These are phyloP conservation scores for Barnardius zonarius DNA, from an alignment of 2,113 vertebrate species.

Conservation along the genomic window DNA sequence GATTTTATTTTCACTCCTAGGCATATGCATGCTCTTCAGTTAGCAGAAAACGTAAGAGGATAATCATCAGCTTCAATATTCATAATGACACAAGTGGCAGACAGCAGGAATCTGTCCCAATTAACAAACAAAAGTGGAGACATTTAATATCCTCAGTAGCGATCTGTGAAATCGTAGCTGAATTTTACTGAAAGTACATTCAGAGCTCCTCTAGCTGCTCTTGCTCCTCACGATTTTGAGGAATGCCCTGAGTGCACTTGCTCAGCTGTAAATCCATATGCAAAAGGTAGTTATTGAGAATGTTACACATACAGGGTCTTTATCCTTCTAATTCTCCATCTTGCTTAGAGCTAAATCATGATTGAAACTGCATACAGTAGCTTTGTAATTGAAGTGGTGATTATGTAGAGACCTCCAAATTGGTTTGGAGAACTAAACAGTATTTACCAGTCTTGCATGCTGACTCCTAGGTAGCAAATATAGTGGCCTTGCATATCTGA, in stretches of 20 bases:
- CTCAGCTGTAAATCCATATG: conserved; percentile 1
- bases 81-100: background rate
- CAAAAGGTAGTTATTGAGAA: background rate
- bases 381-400: background rate
- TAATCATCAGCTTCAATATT: background rate
- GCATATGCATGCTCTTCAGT: background rate
- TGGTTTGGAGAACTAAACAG: background rate
- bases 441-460: background rate
- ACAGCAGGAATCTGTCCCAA: background rate
- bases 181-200: background rate
- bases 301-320: fast-evolving
- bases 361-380: background rate
- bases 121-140: background rate
- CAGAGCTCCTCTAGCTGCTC: background rate
- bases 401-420: background rate
- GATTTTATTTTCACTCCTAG: background rate
- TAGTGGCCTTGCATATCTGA: background rate
- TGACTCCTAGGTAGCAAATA: background rate
- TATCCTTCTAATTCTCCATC: background rate
- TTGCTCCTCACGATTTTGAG: background rate
- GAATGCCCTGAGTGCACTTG: background rate
- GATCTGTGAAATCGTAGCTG: background rate
- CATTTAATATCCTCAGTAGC: background rate
- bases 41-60: background rate
- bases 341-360: background rate